Evolutionary conservation across 2,797 vertebrate species (phyloP).

Genomic region (Sebastes trivittatus): DNA sequence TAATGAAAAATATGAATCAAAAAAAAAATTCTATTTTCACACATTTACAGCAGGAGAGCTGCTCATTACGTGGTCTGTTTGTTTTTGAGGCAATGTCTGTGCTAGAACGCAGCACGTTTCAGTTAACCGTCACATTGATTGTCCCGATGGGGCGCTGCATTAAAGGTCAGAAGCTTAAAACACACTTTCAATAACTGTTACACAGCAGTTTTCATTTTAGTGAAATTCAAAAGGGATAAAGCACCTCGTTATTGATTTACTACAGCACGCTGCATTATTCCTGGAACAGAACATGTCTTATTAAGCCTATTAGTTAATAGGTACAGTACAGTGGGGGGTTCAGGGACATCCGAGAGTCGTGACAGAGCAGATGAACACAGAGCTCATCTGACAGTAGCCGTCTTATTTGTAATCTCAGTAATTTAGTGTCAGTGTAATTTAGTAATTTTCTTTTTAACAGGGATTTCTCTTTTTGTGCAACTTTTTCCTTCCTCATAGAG

Average conservation of each 20-base stretch:
- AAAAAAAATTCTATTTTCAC: not conserved
- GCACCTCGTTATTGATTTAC: not conserved
- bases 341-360: not conserved
- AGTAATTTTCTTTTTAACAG: not conserved
- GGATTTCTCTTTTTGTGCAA: not conserved
- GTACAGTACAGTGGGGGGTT: not conserved
- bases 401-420: not conserved
- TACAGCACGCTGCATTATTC: not conserved
- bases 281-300: not conserved
- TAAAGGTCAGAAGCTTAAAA: not conserved
- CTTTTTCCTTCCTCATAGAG: not conserved
- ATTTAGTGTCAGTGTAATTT: not conserved
- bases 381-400: not conserved
- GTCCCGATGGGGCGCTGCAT: not conserved
- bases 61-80: slow-evolving; percentile 8
- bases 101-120: not conserved
- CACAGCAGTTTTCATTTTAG: not conserved
- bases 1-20: slow-evolving; percentile 33
- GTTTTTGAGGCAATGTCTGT: slow-evolving; percentile 1
- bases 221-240: not conserved
- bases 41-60: not conserved
- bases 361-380: not conserved
- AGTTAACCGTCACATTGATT: not conserved
- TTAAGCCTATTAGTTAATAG: not conserved
- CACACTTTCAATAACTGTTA: not conserved